Base-by-base conservation (phyloP, 2,113 vertebrate species). In the Sinosuthora webbiana region DNA sequence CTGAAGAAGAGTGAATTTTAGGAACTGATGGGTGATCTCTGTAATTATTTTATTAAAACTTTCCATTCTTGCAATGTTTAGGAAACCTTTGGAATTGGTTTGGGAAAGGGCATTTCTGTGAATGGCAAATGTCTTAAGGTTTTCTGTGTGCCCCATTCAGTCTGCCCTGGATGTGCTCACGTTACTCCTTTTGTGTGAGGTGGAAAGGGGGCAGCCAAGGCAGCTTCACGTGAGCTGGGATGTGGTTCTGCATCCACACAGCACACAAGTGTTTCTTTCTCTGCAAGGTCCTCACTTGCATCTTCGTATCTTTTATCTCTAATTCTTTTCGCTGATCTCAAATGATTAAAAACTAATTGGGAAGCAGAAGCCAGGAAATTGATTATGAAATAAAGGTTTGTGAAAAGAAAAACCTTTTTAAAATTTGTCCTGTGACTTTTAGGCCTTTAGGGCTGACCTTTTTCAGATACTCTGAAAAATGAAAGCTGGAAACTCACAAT, bases 191-290 rank as follows among this genome's bases (percentile, higher is more conserved):
- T 74, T 18, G 27, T 47, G 37, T 37, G 60, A 73, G 33, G 35
- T 86, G 68, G 59, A 57, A 87, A 49, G 4, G 18, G 15, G 15
- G 10, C 18, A 67, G 52, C 30, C 44, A 33, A 5, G 14, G 39
- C 60, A 63, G 44, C 41, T 69, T 37, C 20, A 1, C 0, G 0
- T 37, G 33, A 79, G 37, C 57, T n/a, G 23, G 20, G 14, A 13
- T 19, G 11, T 55, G 39, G 44, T n/a, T 75, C 62, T 16, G 7
- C 56, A 15, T 74, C 19, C 50, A 24, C 0, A 1, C 25, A 73
- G 63, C 4, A 0, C 1, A 2, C 3, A 4, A 56, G 17, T 21
- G 14, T 28, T 64, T 55, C 17, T 45, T 69, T 37, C 16, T 74
- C 52, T 18, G 11, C 28, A 20, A 60, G 25, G 33, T 82, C 35